These are phyloP conservation scores for Neelides sp. DNA, from an alignment of 1,140 invertebrate genomes.

Conservation along the genomic window DNA sequence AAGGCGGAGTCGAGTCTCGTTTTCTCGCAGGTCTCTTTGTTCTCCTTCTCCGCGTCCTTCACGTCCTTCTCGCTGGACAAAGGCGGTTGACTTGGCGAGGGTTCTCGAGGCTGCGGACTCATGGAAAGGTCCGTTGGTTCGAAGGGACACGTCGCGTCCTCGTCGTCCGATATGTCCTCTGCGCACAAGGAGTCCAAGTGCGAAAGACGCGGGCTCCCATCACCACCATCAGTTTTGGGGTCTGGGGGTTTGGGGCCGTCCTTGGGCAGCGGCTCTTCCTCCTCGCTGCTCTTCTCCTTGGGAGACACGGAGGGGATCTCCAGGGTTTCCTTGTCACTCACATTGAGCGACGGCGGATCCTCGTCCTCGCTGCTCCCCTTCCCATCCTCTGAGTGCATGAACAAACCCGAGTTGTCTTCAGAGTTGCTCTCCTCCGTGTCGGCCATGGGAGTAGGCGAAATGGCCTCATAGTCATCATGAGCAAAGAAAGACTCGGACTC, in stretches of 20 bases:
- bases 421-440: too few species aligned
- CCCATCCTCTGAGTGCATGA: too few species aligned
- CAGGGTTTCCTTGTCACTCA: background rate
- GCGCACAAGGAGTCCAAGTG: background rate
- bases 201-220: background rate
- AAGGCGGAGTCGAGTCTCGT: background rate
- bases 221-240: background rate
- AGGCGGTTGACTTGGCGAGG: background rate
- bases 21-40: background rate
- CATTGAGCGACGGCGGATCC: conserved; percentile 7
- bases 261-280: background rate
- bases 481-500: too few species aligned
- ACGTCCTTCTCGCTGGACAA: background rate
- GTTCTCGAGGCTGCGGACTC: background rate
- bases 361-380: too few species aligned
- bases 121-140: background rate
- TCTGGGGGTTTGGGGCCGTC: background rate
- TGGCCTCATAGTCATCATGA: too few species aligned
- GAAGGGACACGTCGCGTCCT: background rate
- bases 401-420: too few species aligned
- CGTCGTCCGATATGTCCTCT: background rate
- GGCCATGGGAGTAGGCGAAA: too few species aligned
- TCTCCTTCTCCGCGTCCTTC: background rate
- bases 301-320: too few species aligned
- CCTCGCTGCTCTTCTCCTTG: too few species aligned